phyloP scores from a whole-genome alignment of 2,797 vertebrate genomes.

The Myripristis jacobus region DNA sequence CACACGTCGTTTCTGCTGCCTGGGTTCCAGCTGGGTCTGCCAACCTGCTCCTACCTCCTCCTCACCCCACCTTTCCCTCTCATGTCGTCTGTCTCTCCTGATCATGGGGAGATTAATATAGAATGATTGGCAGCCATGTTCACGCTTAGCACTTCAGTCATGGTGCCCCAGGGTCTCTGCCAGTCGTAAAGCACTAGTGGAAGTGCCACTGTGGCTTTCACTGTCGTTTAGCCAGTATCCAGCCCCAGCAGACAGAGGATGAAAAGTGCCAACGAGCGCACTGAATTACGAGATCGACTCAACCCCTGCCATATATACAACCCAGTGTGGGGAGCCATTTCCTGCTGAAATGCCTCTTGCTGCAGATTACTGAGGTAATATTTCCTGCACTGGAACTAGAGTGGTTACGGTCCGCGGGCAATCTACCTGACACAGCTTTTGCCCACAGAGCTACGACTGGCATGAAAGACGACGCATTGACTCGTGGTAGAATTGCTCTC shows the following conservation, averaged over 20 bases:
- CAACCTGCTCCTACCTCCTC: conserved; percentile 21
- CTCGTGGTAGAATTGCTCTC: conserved; percentile 54
- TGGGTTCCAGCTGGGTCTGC: conserved; percentile 57
- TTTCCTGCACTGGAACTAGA: conserved; percentile 71
- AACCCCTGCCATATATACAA: conserved; percentile 66
- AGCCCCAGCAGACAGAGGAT: conserved; percentile 62
- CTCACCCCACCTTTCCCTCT: conserved; percentile 17
- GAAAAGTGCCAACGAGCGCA: conserved; percentile 63
- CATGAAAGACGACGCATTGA: conserved; percentile 55
- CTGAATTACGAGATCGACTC: conserved; percentile 71
- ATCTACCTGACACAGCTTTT: conserved; percentile 66
- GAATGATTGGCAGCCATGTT: conserved; percentile 73
- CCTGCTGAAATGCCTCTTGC: conserved; percentile 73
- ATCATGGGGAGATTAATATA: conserved; percentile 70
- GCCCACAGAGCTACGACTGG: conserved; percentile 28
- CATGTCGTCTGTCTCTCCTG: conserved; percentile 39
- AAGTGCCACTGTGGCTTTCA: conserved; percentile 68
- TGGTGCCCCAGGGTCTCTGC: conserved; percentile 64
- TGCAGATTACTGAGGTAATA: conserved; percentile 75
- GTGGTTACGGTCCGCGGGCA: conserved; percentile 65
- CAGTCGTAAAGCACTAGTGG: conserved; percentile 66
- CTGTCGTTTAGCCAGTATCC: conserved; percentile 70
- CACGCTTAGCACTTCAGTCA: conserved; percentile 66
- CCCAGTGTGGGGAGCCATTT: conserved; percentile 70
- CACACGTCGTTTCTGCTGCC: conserved; percentile 48